Conservation (phyloP, 2,797 vertebrate species). For the Hapalemur alaotrensis region DNA sequence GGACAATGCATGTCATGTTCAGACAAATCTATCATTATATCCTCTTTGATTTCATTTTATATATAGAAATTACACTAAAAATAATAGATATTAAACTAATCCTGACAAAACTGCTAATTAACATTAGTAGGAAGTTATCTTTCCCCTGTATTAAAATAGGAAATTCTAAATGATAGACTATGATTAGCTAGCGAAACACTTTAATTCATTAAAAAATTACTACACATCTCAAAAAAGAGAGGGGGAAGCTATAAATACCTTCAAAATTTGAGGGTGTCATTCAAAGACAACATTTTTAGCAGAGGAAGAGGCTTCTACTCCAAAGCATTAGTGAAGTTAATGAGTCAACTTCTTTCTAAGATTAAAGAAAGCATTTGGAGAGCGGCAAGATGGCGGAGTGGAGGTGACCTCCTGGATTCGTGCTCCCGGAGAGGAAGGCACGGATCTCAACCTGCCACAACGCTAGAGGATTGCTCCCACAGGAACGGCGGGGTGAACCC, state of each 20-base stretch:
- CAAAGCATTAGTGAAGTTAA: conserved; percentile 68
- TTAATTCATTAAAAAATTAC: conserved; percentile 35
- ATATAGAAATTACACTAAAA: conserved; percentile 32
- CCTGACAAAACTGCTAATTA: conserved; percentile 76
- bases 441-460: too few relatives aligned
- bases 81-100: conserved; percentile 67
- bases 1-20: background rate
- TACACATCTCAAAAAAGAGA: background rate
- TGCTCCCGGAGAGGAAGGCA: too few relatives aligned
- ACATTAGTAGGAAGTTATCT: conserved; percentile 66
- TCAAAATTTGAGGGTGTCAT: conserved; percentile 49
- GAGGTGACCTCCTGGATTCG: too few relatives aligned
- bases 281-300: conserved; percentile 57
- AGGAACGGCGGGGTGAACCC: too few relatives aligned
- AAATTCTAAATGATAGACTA: conserved; percentile 73
- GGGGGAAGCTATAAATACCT: conserved; percentile 22
- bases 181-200: conserved; percentile 61
- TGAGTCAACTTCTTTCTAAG: conserved; percentile 51
- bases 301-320: conserved; percentile 49
- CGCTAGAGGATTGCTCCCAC: too few relatives aligned
- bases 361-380: conserved; percentile 47
- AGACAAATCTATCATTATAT: conserved; percentile 5
- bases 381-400: too few relatives aligned
- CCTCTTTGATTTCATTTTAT: conserved; percentile 45
- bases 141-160: conserved; percentile 65